Conservation (phyloP, 2,797 vertebrate genomes). For the Mormyrops boulengeri region DNA sequence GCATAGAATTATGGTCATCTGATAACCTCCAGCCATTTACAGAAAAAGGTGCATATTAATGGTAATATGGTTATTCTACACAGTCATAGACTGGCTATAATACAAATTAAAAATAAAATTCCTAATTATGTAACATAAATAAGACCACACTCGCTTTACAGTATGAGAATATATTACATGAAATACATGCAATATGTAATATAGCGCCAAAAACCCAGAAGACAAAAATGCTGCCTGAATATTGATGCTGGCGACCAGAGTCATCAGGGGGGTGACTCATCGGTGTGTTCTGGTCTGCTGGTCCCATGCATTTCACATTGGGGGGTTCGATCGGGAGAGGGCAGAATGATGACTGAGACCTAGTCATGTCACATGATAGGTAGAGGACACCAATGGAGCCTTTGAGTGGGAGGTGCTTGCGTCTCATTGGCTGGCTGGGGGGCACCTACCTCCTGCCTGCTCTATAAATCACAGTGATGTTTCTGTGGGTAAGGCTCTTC, state of each 20-base stretch:
- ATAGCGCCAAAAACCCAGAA: not conserved
- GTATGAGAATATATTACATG: not conserved
- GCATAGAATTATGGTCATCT: not conserved
- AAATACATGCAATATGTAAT: not conserved
- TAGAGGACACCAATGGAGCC: not conserved
- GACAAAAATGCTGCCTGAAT: not conserved
- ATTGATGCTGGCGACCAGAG: not conserved
- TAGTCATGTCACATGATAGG: not conserved
- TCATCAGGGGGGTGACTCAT: not conserved
- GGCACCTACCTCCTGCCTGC: constrained; percentile 62
- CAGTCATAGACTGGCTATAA: not conserved
- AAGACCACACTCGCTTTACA: not conserved
- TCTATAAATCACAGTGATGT: constrained; percentile 61
- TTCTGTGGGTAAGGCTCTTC: not conserved
- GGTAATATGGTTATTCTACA: not conserved
- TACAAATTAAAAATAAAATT: not conserved
- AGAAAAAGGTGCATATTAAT: not conserved
- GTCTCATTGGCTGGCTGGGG: constrained; percentile 5
- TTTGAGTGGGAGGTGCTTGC: constrained; percentile 25
- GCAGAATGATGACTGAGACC: not conserved
- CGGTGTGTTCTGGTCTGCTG: not conserved
- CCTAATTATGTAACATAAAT: not conserved
- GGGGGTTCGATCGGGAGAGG: not conserved
- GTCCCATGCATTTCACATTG: not conserved
- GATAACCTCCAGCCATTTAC: not conserved